A percentile compares a stretch with the other conserved stretches of the same genome.
These are phyloP conservation scores for Pogonocherus hispidulus DNA, from an alignment of 2,888 invertebrate genomes.

Conservation along the genomic window DNA sequence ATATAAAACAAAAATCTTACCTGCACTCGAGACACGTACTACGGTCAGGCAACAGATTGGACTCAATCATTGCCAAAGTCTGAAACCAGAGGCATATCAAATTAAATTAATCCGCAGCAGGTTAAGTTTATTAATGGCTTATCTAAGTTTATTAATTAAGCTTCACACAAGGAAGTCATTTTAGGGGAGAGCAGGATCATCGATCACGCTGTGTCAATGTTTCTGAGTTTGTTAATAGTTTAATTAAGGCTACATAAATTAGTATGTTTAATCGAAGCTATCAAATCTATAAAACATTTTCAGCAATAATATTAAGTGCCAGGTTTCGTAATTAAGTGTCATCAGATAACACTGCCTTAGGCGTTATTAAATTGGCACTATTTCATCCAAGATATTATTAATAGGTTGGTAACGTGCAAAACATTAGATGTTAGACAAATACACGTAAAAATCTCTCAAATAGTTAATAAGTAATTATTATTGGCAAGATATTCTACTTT, in stretches of 20 bases:
- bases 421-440: too few relatives aligned
- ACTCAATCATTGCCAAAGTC: slow-evolving; percentile 97
- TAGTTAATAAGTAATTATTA: slow-evolving; percentile 11
- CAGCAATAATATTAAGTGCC: too few relatives aligned
- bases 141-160: slow-evolving; percentile 21
- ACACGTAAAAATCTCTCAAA: background rate
- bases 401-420: too few relatives aligned
- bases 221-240: background rate
- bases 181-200: background rate
- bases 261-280: background rate
- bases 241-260: slow-evolving; percentile 1
- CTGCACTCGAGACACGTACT: slow-evolving; percentile 85
- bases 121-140: background rate
- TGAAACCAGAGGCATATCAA: slow-evolving; percentile 70
- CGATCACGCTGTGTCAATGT: too few relatives aligned
- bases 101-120: background rate
- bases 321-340: too few relatives aligned
- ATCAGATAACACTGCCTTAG: too few relatives aligned
- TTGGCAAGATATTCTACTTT: slow-evolving; percentile 8
- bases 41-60: slow-evolving; percentile 87
- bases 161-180: background rate
- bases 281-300: too few relatives aligned
- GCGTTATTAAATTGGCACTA: too few relatives aligned
- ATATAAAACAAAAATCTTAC: slow-evolving; percentile 71
- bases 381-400: too few relatives aligned